Evolutionary conservation across 2,797 vertebrate species (phyloP).

Genomic region (Cossypha caffra): DNA sequence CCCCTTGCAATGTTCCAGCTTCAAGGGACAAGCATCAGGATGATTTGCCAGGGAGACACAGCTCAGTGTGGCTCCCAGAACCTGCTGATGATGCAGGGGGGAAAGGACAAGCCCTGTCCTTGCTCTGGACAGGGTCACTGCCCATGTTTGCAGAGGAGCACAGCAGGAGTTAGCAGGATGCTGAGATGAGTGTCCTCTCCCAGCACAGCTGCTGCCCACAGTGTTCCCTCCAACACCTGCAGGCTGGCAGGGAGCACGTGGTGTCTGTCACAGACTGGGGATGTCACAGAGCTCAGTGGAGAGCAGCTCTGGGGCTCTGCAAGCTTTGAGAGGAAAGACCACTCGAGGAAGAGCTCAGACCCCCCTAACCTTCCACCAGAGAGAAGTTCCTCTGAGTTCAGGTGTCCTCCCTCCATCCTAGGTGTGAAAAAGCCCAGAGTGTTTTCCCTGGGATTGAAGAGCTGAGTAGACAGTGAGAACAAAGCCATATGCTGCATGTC

Average conservation of each 20-base stretch:
- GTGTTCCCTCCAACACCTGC: not conserved
- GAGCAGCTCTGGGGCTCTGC: not conserved
- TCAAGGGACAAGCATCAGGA: not conserved
- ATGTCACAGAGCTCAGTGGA: not conserved
- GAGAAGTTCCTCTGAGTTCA: not conserved
- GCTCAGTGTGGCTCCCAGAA: not conserved
- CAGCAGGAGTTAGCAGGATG: fast-evolving
- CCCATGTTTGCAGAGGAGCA: not conserved
- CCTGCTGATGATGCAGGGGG: not conserved
- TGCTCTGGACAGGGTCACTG: not conserved
- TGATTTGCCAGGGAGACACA: not conserved
- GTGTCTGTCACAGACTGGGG: not conserved
- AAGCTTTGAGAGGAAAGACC: not conserved
- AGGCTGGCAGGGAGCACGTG: not conserved
- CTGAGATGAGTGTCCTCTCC: not conserved
- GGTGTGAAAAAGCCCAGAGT: not conserved
- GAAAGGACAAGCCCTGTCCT: not conserved
- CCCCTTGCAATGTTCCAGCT: not conserved
- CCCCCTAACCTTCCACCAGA: not conserved
- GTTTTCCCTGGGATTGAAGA: not conserved
- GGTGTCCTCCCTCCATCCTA: not conserved
- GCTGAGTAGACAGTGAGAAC: not conserved
- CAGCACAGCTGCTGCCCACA: not conserved
- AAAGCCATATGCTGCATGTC: slow-evolving; percentile 19
- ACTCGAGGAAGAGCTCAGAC: not conserved